Evolutionary conservation across 2,113 vertebrate species (phyloP), one percentile per base, ranked within the genome.

Genomic region (Labeo catla): DNA sequence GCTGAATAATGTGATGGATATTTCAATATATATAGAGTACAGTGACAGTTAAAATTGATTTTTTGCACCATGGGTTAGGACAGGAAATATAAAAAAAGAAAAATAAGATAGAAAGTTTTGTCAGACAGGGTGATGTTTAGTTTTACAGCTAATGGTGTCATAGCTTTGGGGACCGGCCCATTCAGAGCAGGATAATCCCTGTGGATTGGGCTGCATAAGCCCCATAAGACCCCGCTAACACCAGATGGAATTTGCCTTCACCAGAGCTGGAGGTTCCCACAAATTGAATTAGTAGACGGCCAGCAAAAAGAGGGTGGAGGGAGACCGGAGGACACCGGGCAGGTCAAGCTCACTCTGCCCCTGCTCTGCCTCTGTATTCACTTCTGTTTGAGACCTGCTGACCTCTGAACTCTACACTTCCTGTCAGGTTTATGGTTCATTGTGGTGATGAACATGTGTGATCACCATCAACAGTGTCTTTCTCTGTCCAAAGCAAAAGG

Each of bases 301-400:
- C 92, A 94, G 90, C 92, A 91, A 91, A 91, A 88, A 92, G 93
- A 94, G 91, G 79, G 81, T 86, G 70, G 3, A 91, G 92, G 91
- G 91, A 94, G 93, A 90, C n/a, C 47, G 1, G 23, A 28, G 13
- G 13, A 50, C 91, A 93, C 92, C 87, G 93, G 8, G 68, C 68
- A 43, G 68, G 68, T 72, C 68, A 43, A 72, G 36, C 68, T 34
- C 36, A 39, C 34, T 68, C 91, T 92, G 91, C 87, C 86, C 88
- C 87, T 86, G 87, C 86, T 86, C 10, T 72, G 28, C 36, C 10
- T 34, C 36, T 43, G 43, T 21, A 16, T 74, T 16, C 28, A 76
- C 28, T 78, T 61, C 73, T 72, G 74, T 47, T 39, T 63, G 36
- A 65, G 21, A 47, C 68, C 23, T 39, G 76, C 79, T 66, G 12